These are phyloP conservation scores for Teleiodes luculella DNA, from an alignment of 2,888 invertebrate species.

Conservation along the genomic window DNA sequence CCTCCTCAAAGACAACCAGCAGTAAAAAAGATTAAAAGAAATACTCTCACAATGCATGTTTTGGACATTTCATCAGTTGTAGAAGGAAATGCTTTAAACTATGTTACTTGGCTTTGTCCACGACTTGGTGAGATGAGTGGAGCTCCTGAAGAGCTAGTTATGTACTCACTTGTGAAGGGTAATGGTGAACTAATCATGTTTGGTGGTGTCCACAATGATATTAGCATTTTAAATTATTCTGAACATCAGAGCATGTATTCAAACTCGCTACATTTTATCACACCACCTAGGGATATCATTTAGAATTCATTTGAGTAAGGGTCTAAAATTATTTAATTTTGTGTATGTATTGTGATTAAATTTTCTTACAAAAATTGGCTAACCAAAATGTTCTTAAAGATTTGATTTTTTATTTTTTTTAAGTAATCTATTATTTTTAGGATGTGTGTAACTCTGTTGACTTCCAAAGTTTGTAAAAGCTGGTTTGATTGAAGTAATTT, in stretches of 20 bases:
- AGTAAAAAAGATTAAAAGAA: constrained; percentile 80
- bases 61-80: constrained; percentile 88
- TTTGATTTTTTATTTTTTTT: not conserved
- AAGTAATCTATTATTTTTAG: constrained; percentile 2
- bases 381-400: not conserved
- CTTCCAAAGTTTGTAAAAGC: not conserved
- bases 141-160: constrained; percentile 92
- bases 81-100: constrained; percentile 80
- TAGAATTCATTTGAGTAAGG: constrained; percentile 50
- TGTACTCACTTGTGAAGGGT: constrained; percentile 93
- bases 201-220: constrained; percentile 94
- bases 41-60: constrained; percentile 89
- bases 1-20: constrained; percentile 60
- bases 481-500: not conserved
- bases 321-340: too few species aligned
- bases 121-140: constrained; percentile 82
- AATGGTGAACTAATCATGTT: constrained; percentile 96
- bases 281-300: constrained; percentile 84
- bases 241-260: constrained; percentile 84
- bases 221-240: constrained; percentile 76
- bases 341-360: too few species aligned
- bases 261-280: constrained; percentile 87
- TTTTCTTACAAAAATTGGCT: not conserved
- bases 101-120: constrained; percentile 83
- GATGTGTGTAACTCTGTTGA: not conserved